These are phyloP conservation scores for Lissocephala sabroskyi DNA, from an alignment of 2,888 invertebrate species.

Conservation along the genomic window DNA sequence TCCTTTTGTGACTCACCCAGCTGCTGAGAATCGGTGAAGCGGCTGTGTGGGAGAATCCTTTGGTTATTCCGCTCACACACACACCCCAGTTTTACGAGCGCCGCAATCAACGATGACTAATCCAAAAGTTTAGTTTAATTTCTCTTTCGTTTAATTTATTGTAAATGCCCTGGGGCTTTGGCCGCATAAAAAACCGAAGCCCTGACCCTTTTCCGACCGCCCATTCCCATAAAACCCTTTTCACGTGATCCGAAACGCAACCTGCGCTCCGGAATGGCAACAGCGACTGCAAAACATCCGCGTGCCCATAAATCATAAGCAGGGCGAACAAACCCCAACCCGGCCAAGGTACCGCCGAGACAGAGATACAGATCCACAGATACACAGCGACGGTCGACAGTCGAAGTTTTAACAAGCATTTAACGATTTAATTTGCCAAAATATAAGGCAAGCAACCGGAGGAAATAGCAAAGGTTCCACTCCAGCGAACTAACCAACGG, in stretches of 20 bases:
- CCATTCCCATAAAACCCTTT: slow-evolving; percentile 42
- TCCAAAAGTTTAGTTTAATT: slow-evolving; percentile 59
- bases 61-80: neutral
- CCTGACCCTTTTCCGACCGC: slow-evolving; percentile 38
- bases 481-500: slow-evolving; percentile 29
- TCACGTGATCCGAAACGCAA: slow-evolving; percentile 31
- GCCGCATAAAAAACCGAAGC: slow-evolving; percentile 11
- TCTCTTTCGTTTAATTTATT: slow-evolving; percentile 59
- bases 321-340: slow-evolving; percentile 48
- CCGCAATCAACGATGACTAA: slow-evolving; percentile 56
- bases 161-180: slow-evolving; percentile 32
- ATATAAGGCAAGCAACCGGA: slow-evolving; percentile 26
- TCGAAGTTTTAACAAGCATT: slow-evolving; percentile 66
- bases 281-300: slow-evolving; percentile 45
- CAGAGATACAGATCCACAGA: slow-evolving; percentile 20
- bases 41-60: no score
- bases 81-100: neutral
- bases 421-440: slow-evolving; percentile 63
- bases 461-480: slow-evolving; percentile 27
- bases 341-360: slow-evolving; percentile 33
- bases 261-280: slow-evolving; percentile 14
- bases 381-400: slow-evolving; percentile 26
- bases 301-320: slow-evolving; percentile 56
- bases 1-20: no score
- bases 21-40: no score